Evolutionary conservation across 1,140 invertebrate species (phyloP).

Genomic region (Brachionus rubens): DNA sequence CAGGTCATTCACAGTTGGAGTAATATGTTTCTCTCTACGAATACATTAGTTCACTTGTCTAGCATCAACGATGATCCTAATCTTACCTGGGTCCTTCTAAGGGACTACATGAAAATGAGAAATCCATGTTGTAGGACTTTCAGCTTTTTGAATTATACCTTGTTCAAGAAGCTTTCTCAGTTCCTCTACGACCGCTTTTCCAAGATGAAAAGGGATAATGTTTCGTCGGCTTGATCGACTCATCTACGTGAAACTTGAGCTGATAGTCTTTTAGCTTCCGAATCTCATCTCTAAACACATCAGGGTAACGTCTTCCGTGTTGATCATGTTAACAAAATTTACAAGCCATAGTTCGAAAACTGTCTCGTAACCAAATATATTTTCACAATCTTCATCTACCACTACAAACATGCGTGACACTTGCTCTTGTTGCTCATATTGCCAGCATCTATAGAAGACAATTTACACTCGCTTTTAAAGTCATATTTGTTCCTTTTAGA

Average conservation of each 20-base stretch:
- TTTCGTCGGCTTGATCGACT: constrained; percentile 47
- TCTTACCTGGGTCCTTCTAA: constrained; percentile 48
- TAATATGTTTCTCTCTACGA: no score
- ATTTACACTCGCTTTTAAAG: neutral
- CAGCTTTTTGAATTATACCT: constrained; percentile 51
- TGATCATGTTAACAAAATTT: neutral
- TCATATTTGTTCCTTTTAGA: neutral
- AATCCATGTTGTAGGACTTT: constrained; percentile 51
- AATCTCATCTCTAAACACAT: constrained; percentile 46
- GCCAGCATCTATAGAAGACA: no score
- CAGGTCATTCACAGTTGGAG: constrained; percentile 48
- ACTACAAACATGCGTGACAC: no score
- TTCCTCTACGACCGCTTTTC: constrained; percentile 48
- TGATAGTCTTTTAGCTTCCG: constrained; percentile 48
- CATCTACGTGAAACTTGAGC: constrained; percentile 50
- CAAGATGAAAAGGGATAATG: constrained; percentile 49
- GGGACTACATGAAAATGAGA: constrained; percentile 49
- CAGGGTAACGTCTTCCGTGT: neutral
- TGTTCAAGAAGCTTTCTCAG: constrained; percentile 47
- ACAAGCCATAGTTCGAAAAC: neutral
- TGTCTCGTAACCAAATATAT: constrained; percentile 11
- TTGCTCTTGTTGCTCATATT: no score
- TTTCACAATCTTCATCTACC: no score
- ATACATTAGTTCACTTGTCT: constrained; percentile 48
- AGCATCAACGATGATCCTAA: constrained; percentile 49